Percentiles rank a stretch among this genome's conserved stretches.
Conservation (phyloP, 2,888 invertebrate species). For the Platynereis dumerilii region DNA sequence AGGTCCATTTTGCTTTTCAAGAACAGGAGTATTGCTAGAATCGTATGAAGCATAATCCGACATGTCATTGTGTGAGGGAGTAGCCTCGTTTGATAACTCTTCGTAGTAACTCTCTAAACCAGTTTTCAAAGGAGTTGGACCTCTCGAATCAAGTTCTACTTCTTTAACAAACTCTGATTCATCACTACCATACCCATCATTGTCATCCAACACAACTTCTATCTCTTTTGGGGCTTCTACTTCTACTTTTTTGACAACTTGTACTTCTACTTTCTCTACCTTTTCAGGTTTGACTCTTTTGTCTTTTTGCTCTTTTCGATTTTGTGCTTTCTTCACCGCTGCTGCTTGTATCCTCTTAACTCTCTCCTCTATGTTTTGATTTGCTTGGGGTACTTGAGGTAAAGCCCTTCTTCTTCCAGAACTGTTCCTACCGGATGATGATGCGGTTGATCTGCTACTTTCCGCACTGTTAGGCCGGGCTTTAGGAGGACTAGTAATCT, state of each 20-base stretch:
- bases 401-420: constrained; percentile 12
- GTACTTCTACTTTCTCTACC: neutral
- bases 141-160: constrained; percentile 2
- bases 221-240: neutral
- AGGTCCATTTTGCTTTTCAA: neutral
- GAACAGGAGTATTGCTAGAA: neutral
- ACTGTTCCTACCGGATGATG: neutral
- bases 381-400: constrained; percentile 14
- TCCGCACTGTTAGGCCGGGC: constrained; percentile 16
- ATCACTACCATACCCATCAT: constrained; percentile 2
- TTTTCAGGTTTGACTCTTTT: neutral
- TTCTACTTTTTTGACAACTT: no score
- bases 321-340: constrained; percentile 6
- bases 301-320: neutral
- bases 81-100: neutral
- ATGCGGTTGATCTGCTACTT: neutral
- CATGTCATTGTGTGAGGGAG: neutral
- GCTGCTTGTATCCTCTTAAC: constrained; percentile 17
- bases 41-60: constrained; percentile 7
- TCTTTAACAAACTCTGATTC: constrained; percentile 7
- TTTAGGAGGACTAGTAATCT: neutral
- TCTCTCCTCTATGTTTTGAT: constrained; percentile 17
- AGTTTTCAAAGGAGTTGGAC: constrained; percentile 5
- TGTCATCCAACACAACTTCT: neutral
- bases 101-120: neutral